Evolutionary conservation across 2,888 invertebrate genomes (phyloP).

Genomic region (Mylabris sibirica): DNA sequence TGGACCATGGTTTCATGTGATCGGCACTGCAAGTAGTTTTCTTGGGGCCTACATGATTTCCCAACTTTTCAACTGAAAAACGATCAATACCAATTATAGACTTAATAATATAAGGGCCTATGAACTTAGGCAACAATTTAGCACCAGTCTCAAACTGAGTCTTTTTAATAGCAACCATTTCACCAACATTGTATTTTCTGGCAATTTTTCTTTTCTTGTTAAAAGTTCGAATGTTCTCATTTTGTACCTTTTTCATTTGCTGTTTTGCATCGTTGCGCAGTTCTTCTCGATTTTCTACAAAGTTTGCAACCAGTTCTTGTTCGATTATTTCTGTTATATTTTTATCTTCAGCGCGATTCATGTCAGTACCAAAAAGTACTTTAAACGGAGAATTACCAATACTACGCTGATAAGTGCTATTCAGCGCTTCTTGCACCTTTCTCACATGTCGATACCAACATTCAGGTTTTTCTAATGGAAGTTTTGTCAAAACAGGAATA

Average conservation of each 20-base stretch:
- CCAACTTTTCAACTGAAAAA: constrained; percentile 46
- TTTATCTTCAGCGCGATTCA: constrained; percentile 38
- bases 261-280: constrained; percentile 24
- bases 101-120: constrained; percentile 49
- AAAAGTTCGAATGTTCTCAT: constrained; percentile 39
- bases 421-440: constrained; percentile 31
- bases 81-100: constrained; percentile 43
- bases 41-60: constrained; percentile 40
- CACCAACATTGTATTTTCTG: constrained; percentile 36
- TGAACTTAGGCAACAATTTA: constrained; percentile 48
- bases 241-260: constrained; percentile 34
- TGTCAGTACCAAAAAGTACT: constrained; percentile 41
- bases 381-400: constrained; percentile 37
- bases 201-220: constrained; percentile 14
- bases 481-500: constrained; percentile 50
- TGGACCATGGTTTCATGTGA: constrained; percentile 41
- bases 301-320: constrained; percentile 30
- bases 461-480: constrained; percentile 47
- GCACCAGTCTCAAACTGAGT: constrained; percentile 50
- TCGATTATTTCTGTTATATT: constrained; percentile 37
- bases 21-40: constrained; percentile 42
- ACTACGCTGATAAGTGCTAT: constrained; percentile 38
- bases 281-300: constrained; percentile 33
- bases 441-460: constrained; percentile 45
- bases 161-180: constrained; percentile 49